phyloP scores from a whole-genome alignment of 2,888 invertebrate species.

The Scaptomyza tumidula region DNA sequence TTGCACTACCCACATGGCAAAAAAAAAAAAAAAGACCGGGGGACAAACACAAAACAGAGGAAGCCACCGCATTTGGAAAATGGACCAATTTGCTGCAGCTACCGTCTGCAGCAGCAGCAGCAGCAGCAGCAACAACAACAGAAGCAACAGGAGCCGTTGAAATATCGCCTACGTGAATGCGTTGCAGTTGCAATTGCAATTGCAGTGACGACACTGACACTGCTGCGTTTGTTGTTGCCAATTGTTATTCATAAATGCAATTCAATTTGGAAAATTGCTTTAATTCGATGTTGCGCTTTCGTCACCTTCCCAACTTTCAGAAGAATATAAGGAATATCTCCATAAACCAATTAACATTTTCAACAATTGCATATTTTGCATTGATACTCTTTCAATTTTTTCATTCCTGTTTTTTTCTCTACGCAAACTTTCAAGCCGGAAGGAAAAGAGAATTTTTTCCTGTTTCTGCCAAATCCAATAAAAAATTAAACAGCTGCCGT shows the following conservation, averaged over 20 bases:
- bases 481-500: conserved; percentile 27
- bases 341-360: conserved; percentile 50
- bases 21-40: conserved; percentile 7
- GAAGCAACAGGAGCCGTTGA: background rate
- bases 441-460: conserved; percentile 21
- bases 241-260: conserved; percentile 81
- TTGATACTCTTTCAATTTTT: background rate
- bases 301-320: conserved; percentile 48
- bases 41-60: conserved; percentile 31
- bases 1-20: conserved; percentile 47
- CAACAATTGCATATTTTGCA: background rate
- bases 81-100: conserved; percentile 78
- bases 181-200: conserved; percentile 41
- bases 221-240: conserved; percentile 42
- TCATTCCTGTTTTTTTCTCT: background rate
- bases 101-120: conserved; percentile 50
- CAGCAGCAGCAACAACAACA: conserved; percentile 3
- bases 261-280: conserved; percentile 78
- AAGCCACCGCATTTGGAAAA: conserved; percentile 75
- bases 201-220: conserved; percentile 16
- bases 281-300: conserved; percentile 60
- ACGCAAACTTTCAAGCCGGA: conserved; percentile 15
- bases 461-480: conserved; percentile 13
- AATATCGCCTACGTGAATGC: conserved; percentile 45
- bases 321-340: conserved; percentile 12